phyloP scores from a whole-genome alignment of 2,888 invertebrate genomes.

The Noctuana brunneofusca region DNA sequence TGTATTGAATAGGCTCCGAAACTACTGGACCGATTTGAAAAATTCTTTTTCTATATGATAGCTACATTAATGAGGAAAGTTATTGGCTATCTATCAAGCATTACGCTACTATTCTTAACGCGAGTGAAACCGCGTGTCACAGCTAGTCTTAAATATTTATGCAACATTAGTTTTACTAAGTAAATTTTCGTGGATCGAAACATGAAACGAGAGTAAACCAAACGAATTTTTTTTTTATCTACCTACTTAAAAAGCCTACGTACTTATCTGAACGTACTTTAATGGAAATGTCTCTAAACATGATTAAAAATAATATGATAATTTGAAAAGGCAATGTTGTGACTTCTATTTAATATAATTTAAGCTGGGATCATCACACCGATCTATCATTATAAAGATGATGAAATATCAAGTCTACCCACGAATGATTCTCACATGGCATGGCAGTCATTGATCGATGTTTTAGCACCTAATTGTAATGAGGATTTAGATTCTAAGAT shows the following conservation, averaged over 20 bases:
- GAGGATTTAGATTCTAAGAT: not conserved
- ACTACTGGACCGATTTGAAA: conserved; percentile 1
- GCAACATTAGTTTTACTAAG: too few species aligned
- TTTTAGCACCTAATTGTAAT: conserved; percentile 7
- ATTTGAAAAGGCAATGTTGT: not conserved
- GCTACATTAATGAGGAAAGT: too few species aligned
- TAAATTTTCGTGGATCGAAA: too few species aligned
- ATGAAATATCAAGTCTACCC: not conserved
- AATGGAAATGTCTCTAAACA: not conserved
- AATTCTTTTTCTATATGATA: too few species aligned
- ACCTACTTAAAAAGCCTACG: too few species aligned
- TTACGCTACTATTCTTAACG: too few species aligned
- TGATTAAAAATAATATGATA: not conserved
- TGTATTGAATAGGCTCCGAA: conserved; percentile 17
- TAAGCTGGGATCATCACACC: not conserved
- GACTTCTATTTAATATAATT: not conserved
- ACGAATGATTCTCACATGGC: not conserved
- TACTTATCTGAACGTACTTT: too few species aligned
- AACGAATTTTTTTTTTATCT: too few species aligned
- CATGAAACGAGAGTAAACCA: too few species aligned
- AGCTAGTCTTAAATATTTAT: too few species aligned
- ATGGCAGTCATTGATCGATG: conserved; percentile 18
- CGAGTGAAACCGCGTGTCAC: too few species aligned
- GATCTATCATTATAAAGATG: conserved; percentile 6
- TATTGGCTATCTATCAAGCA: too few species aligned